A percentile compares a stretch with the other conserved stretches of the same genome.
phyloP scores from a whole-genome alignment of 1,140 invertebrate genomes.

The Aporrectodea caliginosa region DNA sequence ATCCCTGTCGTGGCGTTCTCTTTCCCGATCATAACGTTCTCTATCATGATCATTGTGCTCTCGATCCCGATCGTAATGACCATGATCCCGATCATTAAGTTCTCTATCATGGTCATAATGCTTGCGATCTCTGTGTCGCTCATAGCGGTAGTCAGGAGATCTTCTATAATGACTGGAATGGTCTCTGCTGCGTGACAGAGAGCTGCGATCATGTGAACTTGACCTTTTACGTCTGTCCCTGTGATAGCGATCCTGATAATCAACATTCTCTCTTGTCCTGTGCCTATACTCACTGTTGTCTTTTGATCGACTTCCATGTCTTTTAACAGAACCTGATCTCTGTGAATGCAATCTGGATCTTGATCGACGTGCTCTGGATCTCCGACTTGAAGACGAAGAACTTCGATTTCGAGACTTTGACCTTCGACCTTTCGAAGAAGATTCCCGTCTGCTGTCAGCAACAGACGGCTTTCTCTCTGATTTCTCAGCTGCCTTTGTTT shows the following conservation, averaged over 20 bases:
- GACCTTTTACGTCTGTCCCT: not conserved
- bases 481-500: too few species aligned
- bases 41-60: too few species aligned
- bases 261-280: not conserved
- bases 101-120: not conserved
- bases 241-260: not conserved
- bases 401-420: not conserved
- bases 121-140: not conserved
- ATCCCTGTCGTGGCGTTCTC: too few species aligned
- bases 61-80: not conserved
- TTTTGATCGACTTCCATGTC: not conserved
- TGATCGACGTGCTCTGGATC: not conserved
- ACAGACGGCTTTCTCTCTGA: not conserved
- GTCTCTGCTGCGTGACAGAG: not conserved
- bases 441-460: not conserved
- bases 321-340: not conserved
- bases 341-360: not conserved
- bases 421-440: not conserved
- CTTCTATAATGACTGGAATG: not conserved
- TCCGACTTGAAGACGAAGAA: not conserved
- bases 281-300: not conserved
- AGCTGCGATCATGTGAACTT: not conserved
- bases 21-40: too few species aligned
- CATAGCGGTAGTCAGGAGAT: not conserved
- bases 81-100: not conserved